phyloP scores from a whole-genome alignment of 2,888 invertebrate genomes.

The Nemurella pictetii region DNA sequence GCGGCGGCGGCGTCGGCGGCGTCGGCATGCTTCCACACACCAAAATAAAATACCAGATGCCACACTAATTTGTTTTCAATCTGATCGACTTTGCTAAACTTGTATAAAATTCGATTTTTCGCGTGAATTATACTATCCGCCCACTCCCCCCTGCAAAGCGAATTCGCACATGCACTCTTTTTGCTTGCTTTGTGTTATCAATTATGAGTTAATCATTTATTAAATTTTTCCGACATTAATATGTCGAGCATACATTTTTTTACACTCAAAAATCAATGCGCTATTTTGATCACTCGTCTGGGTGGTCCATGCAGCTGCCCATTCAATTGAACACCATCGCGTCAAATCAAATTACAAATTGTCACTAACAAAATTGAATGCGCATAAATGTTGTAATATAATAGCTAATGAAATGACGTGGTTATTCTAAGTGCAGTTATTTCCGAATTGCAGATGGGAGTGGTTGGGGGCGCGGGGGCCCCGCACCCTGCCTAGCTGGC shows the following conservation, averaged over 20 bases:
- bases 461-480: conserved; percentile 37
- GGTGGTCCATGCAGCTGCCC: not conserved
- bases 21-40: not conserved
- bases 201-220: conserved; percentile 20
- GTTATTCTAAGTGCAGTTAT: conserved; percentile 38
- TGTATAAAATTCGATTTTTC: conserved; percentile 18
- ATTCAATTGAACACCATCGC: not conserved
- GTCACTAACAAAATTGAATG: not conserved
- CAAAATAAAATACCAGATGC: conserved; percentile 5
- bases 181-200: conserved; percentile 20
- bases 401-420: not conserved
- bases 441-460: conserved; percentile 42
- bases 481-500: not conserved
- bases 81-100: conserved; percentile 27
- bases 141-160: not conserved
- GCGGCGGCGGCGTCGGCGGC: no score
- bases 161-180: not conserved
- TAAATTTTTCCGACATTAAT: not conserved
- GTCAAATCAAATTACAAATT: not conserved
- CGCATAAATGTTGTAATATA: conserved; percentile 7
- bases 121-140: not conserved
- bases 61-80: conserved; percentile 27
- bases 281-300: not conserved
- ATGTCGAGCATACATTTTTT: not conserved
- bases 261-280: not conserved